Evolutionary conservation across 2,888 invertebrate genomes (phyloP).

Genomic region (Scaptomyza tumidula): DNA sequence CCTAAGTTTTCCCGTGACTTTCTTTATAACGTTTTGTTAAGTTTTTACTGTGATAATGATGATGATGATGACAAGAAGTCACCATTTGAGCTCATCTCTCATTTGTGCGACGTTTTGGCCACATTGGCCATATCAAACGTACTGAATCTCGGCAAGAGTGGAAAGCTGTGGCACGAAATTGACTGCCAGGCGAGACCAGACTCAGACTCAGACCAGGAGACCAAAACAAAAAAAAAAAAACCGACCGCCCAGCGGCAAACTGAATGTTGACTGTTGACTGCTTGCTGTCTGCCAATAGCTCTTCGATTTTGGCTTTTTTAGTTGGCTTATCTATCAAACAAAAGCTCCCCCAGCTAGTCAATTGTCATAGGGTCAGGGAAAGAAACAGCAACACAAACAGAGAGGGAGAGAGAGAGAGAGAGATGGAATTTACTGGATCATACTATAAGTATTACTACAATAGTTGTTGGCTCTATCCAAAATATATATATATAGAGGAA

Average conservation of each 20-base stretch:
- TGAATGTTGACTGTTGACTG: constrained; percentile 10
- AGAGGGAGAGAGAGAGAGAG: not conserved
- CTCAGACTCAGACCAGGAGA: not conserved
- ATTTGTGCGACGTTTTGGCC: constrained; percentile 32
- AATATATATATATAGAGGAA: not conserved
- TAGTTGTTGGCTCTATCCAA: not conserved
- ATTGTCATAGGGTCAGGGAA: constrained; percentile 12
- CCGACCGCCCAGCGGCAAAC: constrained; percentile 43
- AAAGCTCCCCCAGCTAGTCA: constrained; percentile 8
- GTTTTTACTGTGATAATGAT: constrained; percentile 1
- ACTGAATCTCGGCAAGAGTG: constrained; percentile 41
- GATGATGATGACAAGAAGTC: constrained; percentile 34
- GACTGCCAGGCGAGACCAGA: constrained; percentile 36
- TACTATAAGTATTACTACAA: constrained; percentile 3
- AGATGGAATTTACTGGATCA: constrained; percentile 1
- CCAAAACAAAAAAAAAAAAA: no score
- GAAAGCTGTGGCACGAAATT: constrained; percentile 62
- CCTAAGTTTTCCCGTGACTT: constrained; percentile 7
- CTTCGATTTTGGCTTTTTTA: constrained; percentile 31
- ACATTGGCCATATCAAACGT: constrained; percentile 46
- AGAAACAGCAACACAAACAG: not conserved
- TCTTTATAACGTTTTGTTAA: not conserved
- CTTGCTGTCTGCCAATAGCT: constrained; percentile 24
- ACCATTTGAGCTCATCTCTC: constrained; percentile 44
- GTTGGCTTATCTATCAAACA: constrained; percentile 43